Percentiles rank a stretch among this genome's conserved stretches.
phyloP scores from a whole-genome alignment of 2,797 vertebrate genomes.

The Mionectes olivaceus region DNA sequence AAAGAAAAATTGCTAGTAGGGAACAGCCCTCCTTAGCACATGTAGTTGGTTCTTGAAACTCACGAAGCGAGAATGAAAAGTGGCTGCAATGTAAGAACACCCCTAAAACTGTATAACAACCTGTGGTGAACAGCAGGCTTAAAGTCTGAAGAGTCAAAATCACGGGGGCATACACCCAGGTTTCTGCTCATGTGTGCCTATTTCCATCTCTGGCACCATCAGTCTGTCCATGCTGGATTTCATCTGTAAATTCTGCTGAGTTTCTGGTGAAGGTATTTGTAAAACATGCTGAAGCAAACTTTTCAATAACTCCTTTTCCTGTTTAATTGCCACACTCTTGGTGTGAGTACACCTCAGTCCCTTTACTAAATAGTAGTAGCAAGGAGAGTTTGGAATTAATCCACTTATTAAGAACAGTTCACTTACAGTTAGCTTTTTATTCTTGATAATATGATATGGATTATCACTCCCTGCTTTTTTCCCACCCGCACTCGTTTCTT shows the following conservation, averaged over 20 bases:
- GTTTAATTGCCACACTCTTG: neutral
- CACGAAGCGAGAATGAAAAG: neutral
- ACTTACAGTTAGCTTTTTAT: neutral
- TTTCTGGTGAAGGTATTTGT: neutral
- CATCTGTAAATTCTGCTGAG: neutral
- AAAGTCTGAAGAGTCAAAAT: neutral
- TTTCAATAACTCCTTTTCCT: neutral
- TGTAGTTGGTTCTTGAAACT: neutral
- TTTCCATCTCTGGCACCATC: neutral
- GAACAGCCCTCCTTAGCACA: neutral
- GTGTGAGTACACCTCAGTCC: neutral
- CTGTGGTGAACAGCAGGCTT: neutral
- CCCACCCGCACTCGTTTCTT: neutral
- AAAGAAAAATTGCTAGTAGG: neutral
- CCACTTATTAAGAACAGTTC: neutral
- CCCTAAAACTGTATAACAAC: neutral
- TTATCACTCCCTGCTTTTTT: neutral
- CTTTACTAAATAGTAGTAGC: neutral
- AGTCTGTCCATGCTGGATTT: neutral
- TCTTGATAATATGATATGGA: neutral
- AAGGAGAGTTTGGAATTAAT: neutral
- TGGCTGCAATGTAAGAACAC: neutral
- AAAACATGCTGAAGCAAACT: neutral
- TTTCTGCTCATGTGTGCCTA: neutral
- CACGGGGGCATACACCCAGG: neutral